Evolutionary conservation across 2,797 vertebrate species (phyloP).

Genomic region (Sebastes diaconus): DNA sequence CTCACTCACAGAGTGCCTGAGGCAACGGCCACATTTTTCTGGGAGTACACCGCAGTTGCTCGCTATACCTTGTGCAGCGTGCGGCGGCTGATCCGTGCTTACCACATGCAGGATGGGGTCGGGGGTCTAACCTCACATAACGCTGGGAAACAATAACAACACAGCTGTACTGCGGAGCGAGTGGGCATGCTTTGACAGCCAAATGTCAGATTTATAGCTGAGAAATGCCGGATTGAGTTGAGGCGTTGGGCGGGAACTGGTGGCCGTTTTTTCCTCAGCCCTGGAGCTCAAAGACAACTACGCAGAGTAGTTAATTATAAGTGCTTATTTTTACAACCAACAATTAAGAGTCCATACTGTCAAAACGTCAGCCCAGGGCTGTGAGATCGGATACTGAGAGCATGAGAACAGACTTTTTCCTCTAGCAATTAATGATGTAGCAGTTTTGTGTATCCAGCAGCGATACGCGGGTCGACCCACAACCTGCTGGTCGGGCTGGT

Average conservation of each 20-base stretch:
- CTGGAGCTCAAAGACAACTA: background rate
- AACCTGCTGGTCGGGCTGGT: too few species aligned
- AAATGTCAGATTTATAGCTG: slow-evolving; percentile 36
- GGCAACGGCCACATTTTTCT: slow-evolving; percentile 25
- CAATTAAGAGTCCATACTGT: slow-evolving; percentile 2
- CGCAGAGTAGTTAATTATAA: slow-evolving; percentile 8
- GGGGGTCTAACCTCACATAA: slow-evolving; percentile 41
- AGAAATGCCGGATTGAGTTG: slow-evolving; percentile 12
- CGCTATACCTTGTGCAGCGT: slow-evolving; percentile 13
- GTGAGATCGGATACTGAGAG: background rate
- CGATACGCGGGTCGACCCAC: too few species aligned
- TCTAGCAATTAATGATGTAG: background rate
- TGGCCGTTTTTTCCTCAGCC: background rate
- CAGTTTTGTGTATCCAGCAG: background rate
- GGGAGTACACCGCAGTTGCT: slow-evolving; percentile 20
- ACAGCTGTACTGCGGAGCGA: slow-evolving; percentile 43
- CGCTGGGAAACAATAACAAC: slow-evolving; percentile 50
- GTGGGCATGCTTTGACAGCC: slow-evolving; percentile 43
- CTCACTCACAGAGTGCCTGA: background rate
- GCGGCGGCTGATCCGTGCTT: slow-evolving; percentile 32
- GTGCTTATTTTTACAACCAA: slow-evolving; percentile 10
- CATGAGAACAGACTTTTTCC: background rate
- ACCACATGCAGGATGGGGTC: slow-evolving; percentile 25
- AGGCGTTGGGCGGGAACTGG: background rate
- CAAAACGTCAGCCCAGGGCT: background rate